phyloP scores from a whole-genome alignment of 2,113 vertebrate species.

The Smithornis capensis region DNA sequence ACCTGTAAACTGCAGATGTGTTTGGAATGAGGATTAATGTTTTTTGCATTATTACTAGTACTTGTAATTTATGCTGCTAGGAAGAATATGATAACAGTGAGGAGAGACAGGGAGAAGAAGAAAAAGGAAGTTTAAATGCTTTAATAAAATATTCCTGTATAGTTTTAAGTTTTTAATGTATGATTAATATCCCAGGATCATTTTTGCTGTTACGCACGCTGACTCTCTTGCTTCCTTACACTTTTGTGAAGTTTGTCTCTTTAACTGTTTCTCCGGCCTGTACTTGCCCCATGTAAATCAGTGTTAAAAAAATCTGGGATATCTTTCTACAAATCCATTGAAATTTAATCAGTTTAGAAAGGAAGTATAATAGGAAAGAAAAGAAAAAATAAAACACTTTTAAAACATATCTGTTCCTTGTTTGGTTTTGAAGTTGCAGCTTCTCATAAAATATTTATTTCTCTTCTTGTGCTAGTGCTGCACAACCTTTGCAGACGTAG shows the following conservation, averaged over 20 bases:
- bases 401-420: not conserved
- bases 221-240: not conserved
- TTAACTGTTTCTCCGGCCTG: not conserved
- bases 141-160: not conserved
- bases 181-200: not conserved
- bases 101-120: not conserved
- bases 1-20: slow-evolving; percentile 13
- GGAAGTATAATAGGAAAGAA: not conserved
- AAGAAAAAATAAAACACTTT: not conserved
- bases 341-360: not conserved
- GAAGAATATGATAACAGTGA: not conserved
- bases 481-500: not conserved
- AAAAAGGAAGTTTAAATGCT: not conserved
- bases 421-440: not conserved
- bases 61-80: slow-evolving; percentile 8
- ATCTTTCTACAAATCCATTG: not conserved
- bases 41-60: not conserved
- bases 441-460: not conserved
- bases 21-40: not conserved
- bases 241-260: not conserved
- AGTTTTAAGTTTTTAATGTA: not conserved
- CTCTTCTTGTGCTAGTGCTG: not conserved
- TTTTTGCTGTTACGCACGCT: not conserved
- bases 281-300: not conserved
- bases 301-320: not conserved